Evolutionary conservation across 2,797 vertebrate species (phyloP), one percentile per base, ranked within the genome.

Genomic region (Sebastes umbrosus): DNA sequence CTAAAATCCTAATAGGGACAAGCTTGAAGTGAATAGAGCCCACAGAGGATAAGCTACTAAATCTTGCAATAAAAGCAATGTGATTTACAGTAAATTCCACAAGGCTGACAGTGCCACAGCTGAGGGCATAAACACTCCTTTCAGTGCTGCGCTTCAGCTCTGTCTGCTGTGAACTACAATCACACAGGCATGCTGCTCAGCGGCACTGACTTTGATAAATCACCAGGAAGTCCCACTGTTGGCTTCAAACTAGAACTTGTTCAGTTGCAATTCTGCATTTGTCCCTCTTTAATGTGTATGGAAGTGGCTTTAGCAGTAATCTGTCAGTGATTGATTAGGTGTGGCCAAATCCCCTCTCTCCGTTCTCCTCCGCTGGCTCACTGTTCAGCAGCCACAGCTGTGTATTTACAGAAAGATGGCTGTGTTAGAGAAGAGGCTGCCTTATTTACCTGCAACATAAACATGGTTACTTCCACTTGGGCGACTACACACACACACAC

Each of bases 81-180:
- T 99, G 98, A 99, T 99, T 99, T 99, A 99, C 98, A 99, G 98
- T 98, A 98, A 99, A 99, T 98, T 99, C 97, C 97, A 97, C 96
- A 96, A 97, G 97, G 97, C 97, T 99, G 98, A 98, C 97, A 97
- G 97, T 96, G 97, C 96, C 97, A 97, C 97, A 98, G 98, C 97
- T 97, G 97, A 99, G 97, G 98, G 97, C 97, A 98, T 98, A 98
- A 99, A 98, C 97, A 99, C 95, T 96, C 96, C 96, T 98, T 97
- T 98, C 98, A 98, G 95, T 96, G 96, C 95, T 95, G 96, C 94
- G 94, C 96, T 96, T 98, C 96, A 95, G 95, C 94, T 97, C 96
- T 95, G 96, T 97, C 97, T 96, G 96, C 97, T 97, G 97, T 97
- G 96, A 97, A 97, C 97, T 97, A 97, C 98, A 98, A 97, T 99